Base-by-base conservation (phyloP, 2,888 invertebrate species). In the Agrochola circellaris region DNA sequence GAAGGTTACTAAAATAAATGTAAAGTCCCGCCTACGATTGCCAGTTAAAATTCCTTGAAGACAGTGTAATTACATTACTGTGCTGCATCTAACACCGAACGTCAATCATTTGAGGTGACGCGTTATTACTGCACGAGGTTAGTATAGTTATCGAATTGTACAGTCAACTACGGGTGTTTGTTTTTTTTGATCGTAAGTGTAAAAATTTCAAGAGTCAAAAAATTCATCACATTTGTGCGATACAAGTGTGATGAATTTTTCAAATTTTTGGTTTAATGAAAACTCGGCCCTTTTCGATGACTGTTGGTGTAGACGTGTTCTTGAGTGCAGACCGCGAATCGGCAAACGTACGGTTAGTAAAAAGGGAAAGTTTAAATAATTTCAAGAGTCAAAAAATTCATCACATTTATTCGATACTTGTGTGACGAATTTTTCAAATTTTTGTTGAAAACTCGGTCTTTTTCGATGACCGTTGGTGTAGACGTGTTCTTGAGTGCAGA, bases 11-110 rank as follows among this genome's bases (percentile, higher is more conserved):
- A 77, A 83, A 87, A 87, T 87, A 87, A 88, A 88, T 88, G 81
- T 82, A 42, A 58, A 81, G 79, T 74, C 77, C 77, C 77, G 78
- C 76, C 77, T 85, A 85, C 88, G 91, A 91, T 91, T 92, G 91
- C 93, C 93, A 92, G 93, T 94, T 94, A 94, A 94, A 92, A 94
- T 94, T 94, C 94, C 93, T 92, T 89, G 91, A 91, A 91, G 90
- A 91, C 90, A 93, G 92, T 94, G 94, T 93, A 94, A 93, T 88
- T 88, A 88, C 81, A 82, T 84, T 87, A 87, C 81, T 72, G 92
- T 93, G 84, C 66, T 77, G 91, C 87, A 85, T 89, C 90, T 91
- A 91, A 87, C 91, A 90, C 91, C 91, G 89, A 85, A 91, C 92
- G 93, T 94, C 94, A 94, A 94, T 94, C 94, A 94, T 81, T 77